A percentile compares a stretch with the other conserved stretches of the same genome.
These are phyloP conservation scores for Incurvaria masculella DNA, from an alignment of 2,888 invertebrate species.

Conservation along the genomic window DNA sequence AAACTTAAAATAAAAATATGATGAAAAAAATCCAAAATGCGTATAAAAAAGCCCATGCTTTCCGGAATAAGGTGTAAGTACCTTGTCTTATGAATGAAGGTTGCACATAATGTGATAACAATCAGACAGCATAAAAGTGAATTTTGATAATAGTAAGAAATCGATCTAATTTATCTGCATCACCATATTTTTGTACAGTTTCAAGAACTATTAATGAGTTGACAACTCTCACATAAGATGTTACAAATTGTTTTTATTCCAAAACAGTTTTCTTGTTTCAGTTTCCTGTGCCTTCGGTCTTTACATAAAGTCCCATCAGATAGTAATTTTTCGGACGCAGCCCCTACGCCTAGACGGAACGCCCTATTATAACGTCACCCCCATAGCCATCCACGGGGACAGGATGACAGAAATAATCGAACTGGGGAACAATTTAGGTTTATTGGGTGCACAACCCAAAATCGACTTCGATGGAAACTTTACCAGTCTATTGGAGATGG, in stretches of 20 bases:
- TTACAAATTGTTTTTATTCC: neutral
- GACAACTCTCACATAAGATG: neutral
- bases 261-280: slow-evolving; percentile 25
- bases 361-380: slow-evolving; percentile 58
- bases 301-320: slow-evolving; percentile 61
- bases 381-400: slow-evolving; percentile 61
- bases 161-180: no score
- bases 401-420: slow-evolving; percentile 36
- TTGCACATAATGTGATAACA: no score
- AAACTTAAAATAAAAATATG: neutral
- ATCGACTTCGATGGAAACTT: slow-evolving; percentile 65
- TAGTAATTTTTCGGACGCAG: slow-evolving; percentile 60
- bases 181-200: no score
- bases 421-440: slow-evolving; percentile 34
- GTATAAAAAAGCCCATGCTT: no score
- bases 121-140: no score
- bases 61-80: no score
- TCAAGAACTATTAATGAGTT: neutral
- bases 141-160: no score
- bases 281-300: slow-evolving; percentile 66
- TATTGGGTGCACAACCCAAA: slow-evolving; percentile 38
- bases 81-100: no score
- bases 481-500: slow-evolving; percentile 57
- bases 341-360: slow-evolving; percentile 60
- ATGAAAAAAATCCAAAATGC: no score